phyloP scores from a whole-genome alignment of 2,113 vertebrate genomes.

The Rhodinocichla rosea region DNA sequence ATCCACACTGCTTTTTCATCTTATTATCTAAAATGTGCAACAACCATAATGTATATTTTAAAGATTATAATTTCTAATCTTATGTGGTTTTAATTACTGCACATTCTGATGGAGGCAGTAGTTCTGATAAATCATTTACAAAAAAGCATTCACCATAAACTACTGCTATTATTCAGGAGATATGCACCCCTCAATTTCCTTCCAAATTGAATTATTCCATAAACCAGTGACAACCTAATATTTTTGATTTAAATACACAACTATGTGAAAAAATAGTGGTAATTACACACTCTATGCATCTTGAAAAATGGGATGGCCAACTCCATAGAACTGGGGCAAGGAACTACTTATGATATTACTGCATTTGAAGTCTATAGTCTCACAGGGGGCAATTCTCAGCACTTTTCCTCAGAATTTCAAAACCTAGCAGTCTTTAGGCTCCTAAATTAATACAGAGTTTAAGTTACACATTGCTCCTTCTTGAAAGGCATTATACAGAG shows the following conservation, averaged over 20 bases:
- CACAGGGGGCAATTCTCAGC: not conserved
- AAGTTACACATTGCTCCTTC: not conserved
- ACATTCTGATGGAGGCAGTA: not conserved
- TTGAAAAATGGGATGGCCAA: not conserved
- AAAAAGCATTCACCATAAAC: not conserved
- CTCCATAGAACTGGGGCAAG: not conserved
- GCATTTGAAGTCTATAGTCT: not conserved
- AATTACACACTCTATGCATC: not conserved
- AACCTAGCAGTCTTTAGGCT: not conserved
- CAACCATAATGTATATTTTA: not conserved
- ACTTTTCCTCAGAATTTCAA: not conserved
- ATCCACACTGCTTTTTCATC: rapidly evolving
- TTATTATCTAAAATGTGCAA: not conserved
- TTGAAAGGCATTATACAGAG: not conserved
- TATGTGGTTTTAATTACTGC: not conserved
- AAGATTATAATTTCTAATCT: not conserved
- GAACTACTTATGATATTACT: not conserved
- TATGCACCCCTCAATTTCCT: not conserved
- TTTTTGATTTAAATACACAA: not conserved
- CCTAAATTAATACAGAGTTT: not conserved
- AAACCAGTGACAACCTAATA: not conserved
- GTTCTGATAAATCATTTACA: not conserved
- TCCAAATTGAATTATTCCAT: not conserved
- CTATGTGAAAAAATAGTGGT: not conserved
- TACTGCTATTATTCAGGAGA: not conserved